Base-by-base conservation (phyloP, 2,797 vertebrate genomes). In the Thripadectes ignobilis region DNA sequence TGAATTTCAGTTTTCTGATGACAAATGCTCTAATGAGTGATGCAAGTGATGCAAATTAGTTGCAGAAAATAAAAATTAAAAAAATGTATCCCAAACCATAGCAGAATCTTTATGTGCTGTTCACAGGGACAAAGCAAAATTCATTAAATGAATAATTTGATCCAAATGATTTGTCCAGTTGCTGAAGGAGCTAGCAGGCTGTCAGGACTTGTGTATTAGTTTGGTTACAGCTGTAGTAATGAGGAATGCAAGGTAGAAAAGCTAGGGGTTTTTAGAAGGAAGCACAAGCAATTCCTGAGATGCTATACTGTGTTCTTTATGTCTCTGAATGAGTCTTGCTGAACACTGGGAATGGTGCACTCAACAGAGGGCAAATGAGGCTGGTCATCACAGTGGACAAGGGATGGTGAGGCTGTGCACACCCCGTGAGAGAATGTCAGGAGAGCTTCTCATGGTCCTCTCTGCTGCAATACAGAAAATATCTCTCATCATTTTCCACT, bases 151-250 rank as follows among this genome's bases (percentile, higher is more conserved):
- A 89, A 74, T 92, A 92, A 96, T 95, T 88, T 5, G 17, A 87
- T 90, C 80, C 91, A 92, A 96, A 93, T 88, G 67, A 73, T 79
- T 93, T 54, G 82, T 71, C 94, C 77, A 63, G 85, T 94, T 84
- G 85, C 68, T 94, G 92, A 88, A 87, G 89, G 89, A 95, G 71
- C 77, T 85, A 89, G 82, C 77, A 85, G 82, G 67, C 52, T 74
- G 73, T 74, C 89, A 93, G 82, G 77, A 48, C 36, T 84, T 46
- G 63, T 57, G 39, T 49, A 75, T 65, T 80, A 14, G 59, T 73
- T 94, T 78, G 59, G 76, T 92, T 93, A 41, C 34, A 59, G 48
- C 63, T 69, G 39, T 12, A 78, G 77, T 10, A 38, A 68, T 14
- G 69, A 92, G 39, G 26, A 89, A 49, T 10, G 14, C 52, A 68